Conservation (phyloP, 1,140 invertebrate species). For the Aphis craccivora region DNA sequence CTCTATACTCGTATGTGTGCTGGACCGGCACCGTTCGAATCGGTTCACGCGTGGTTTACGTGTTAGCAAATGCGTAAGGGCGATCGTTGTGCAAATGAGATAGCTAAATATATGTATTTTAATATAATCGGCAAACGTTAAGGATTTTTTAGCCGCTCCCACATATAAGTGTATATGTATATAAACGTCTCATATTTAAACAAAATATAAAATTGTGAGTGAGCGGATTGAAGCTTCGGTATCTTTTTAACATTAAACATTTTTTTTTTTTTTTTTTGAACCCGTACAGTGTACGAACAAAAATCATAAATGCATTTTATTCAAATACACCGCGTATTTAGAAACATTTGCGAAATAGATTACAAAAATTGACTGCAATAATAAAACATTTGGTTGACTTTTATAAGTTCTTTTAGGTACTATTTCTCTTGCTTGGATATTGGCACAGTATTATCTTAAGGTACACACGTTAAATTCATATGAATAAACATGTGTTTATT, state of each 20-base stretch:
- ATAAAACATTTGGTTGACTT: background rate
- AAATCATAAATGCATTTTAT: background rate
- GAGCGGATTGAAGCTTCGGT: no score
- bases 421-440: background rate
- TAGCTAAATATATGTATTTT: background rate
- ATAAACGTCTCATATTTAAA: no score
- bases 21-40: background rate
- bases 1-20: background rate
- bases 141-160: no score
- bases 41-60: background rate
- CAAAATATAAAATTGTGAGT: no score
- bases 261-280: no score
- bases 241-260: no score
- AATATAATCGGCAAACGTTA: no score
- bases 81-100: background rate
- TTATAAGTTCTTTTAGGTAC: background rate
- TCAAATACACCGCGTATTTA: background rate
- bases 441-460: background rate
- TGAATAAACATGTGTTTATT: background rate
- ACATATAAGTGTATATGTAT: no score
- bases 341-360: background rate
- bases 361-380: background rate
- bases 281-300: background rate
- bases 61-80: background rate
- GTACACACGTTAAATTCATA: background rate